phyloP scores from a whole-genome alignment of 1,140 invertebrate species.

The Potamilus streckersoni region DNA sequence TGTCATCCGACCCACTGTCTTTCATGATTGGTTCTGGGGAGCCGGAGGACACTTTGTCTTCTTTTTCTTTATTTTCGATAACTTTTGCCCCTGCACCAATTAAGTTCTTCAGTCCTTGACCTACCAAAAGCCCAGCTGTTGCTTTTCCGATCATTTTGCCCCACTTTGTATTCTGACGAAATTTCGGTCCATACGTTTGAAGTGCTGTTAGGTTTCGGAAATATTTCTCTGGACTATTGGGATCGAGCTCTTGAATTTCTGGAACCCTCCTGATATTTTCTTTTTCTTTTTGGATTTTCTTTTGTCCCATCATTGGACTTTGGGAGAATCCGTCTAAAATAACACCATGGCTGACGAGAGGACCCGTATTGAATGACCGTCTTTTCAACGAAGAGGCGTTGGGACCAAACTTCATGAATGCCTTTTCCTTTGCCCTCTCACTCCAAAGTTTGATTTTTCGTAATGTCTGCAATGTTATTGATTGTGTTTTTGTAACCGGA shows the following conservation, averaged over 20 bases:
- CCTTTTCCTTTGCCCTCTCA: slow-evolving; percentile 59
- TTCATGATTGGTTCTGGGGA: slow-evolving; percentile 6
- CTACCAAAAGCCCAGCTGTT: slow-evolving; percentile 17
- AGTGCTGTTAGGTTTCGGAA: slow-evolving; percentile 46
- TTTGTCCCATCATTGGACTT: slow-evolving; percentile 60
- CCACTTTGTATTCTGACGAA: slow-evolving; percentile 46
- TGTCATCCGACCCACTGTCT: neutral
- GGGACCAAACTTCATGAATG: slow-evolving; percentile 52
- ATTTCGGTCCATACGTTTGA: slow-evolving; percentile 42
- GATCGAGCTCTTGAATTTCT: slow-evolving; percentile 19
- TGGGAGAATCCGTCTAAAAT: slow-evolving; percentile 57
- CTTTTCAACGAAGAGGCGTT: slow-evolving; percentile 58
- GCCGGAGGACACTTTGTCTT: neutral
- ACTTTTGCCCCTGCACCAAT: too few species aligned
- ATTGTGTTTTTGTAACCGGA: slow-evolving; percentile 47
- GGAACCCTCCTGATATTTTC: slow-evolving; percentile 30
- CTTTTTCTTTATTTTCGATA: too few species aligned
- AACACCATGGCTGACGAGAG: slow-evolving; percentile 59
- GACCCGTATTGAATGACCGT: slow-evolving; percentile 45
- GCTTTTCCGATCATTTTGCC: slow-evolving; percentile 41
- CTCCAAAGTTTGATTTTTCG: slow-evolving; percentile 60
- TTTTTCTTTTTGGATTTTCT: slow-evolving; percentile 43
- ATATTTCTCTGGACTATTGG: slow-evolving; percentile 50
- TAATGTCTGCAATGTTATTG: slow-evolving; percentile 58
- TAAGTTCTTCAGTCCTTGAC: slow-evolving; percentile 17